Evolutionary conservation across 2,888 invertebrate species (phyloP), one percentile per base, ranked within the genome.

Genomic region (Nemotelus pantherinus): DNA sequence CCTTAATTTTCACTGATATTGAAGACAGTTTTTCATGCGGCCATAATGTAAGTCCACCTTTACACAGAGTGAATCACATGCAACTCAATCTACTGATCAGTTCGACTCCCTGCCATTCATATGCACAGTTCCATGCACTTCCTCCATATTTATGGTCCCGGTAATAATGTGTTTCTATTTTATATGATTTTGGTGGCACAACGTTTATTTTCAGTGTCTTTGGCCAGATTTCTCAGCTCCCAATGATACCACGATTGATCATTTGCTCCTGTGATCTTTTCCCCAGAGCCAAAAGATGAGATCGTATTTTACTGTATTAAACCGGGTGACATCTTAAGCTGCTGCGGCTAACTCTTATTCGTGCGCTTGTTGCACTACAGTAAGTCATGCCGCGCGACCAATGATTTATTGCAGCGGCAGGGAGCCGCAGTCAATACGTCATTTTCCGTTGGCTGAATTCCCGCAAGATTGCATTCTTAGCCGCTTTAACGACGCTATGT

Each of bases 351-450:
- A 25, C 25, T 25, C 25, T 25, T 25, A 25, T 25, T 25, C 25
- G 25, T 25, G 25, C 25, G 25, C 25, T 25, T 25, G 25, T 25
- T 25, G 25, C 25, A 25, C 25, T 25, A 25, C 25, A 25, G 55
- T 5, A 70, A 53, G 45, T 43, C 47, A 58, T 44, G 45, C 45
- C 58, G 44, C 58, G 58, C 48, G 72, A 43, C 60, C 72, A 57
- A 47, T 76, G 76, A 76, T 76, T 76, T 76, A 76, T 76, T 44
- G 65, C 43, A 76, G 44, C 76, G 65, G 76, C 76, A 65, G 76
- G 76, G 76, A 44, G 75, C 58, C 50, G 55, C 65, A 60, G 74
- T 65, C 65, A 65, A 76, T 76, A 55, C 64, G 65, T 76, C 65
- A 76, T 63, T 76, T 76, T 65, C 64, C 53, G 65, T 39, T 55